A percentile compares a stretch with the other conserved stretches of the same genome.
Evolutionary conservation across 2,888 invertebrate species (phyloP).

Genomic region (Drosophila robusta): DNA sequence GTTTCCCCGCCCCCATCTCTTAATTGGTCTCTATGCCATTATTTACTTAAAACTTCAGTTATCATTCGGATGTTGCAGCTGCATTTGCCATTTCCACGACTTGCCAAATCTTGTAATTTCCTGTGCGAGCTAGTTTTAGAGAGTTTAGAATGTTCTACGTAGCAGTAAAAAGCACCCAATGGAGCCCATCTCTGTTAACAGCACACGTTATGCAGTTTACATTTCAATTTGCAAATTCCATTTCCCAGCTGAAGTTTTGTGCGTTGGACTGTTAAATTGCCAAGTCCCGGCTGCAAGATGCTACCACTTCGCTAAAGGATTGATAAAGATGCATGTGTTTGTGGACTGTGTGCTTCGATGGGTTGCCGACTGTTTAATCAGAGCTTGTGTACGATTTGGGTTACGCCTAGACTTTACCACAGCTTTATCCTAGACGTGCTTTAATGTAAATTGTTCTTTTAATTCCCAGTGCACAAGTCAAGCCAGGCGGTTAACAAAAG

Average conservation of each 20-base stretch:
- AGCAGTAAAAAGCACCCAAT: background rate
- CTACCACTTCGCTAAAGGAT: background rate
- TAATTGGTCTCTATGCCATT: background rate
- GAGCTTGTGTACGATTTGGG: background rate
- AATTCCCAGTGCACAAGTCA: constrained; percentile 2
- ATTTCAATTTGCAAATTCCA: constrained; percentile 18
- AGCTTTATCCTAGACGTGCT: background rate
- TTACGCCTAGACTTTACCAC: background rate
- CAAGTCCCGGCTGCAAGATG: background rate
- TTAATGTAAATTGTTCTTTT: background rate
- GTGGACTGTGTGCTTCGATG: background rate
- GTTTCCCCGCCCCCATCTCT: no score
- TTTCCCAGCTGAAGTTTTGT: constrained; percentile 1
- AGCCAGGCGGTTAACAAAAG: constrained; percentile 4
- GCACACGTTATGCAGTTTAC: background rate
- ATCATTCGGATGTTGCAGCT: background rate
- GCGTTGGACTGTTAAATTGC: constrained; percentile 18
- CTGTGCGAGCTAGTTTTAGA: constrained; percentile 5
- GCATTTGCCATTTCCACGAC: background rate
- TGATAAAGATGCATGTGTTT: background rate
- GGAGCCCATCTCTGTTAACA: background rate
- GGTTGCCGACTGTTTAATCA: background rate
- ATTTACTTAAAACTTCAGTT: background rate
- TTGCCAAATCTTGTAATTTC: constrained; percentile 16
- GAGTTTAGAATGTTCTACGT: background rate